A percentile compares a stretch with the other conserved stretches of the same genome.
Evolutionary conservation across 2,797 vertebrate genomes (phyloP).

Genomic region (Selene dorsalis): DNA sequence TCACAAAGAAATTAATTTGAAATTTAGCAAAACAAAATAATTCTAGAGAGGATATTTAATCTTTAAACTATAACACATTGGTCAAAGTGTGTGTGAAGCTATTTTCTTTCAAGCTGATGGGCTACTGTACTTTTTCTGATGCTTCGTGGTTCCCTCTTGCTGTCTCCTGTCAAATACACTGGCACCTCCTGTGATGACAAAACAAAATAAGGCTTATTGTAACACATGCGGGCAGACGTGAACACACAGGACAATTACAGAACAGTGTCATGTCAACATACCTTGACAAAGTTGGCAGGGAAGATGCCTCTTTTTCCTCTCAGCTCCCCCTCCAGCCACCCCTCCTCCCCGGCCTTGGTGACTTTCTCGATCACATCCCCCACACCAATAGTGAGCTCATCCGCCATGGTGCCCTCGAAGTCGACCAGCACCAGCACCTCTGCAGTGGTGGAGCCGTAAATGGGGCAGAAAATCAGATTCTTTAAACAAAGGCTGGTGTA

Average conservation of each 20-base stretch:
- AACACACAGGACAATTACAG: neutral
- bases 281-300: slow-evolving; percentile 87
- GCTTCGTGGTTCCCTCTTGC: slow-evolving; percentile 83
- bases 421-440: slow-evolving; percentile 89
- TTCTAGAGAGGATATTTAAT: too few relatives aligned
- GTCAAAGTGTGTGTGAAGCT: neutral
- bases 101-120: neutral
- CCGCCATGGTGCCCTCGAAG: slow-evolving; percentile 83
- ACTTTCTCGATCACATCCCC: slow-evolving; percentile 89
- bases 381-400: slow-evolving; percentile 84
- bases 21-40: neutral
- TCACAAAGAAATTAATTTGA: neutral
- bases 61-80: neutral
- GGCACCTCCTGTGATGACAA: slow-evolving; percentile 82
- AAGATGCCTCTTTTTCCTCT: slow-evolving; percentile 86
- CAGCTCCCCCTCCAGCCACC: slow-evolving; percentile 90
- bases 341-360: slow-evolving; percentile 78
- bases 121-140: slow-evolving; percentile 78
- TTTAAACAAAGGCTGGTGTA: slow-evolving; percentile 36
- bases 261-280: slow-evolving; percentile 48
- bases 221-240: neutral
- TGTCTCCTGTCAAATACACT: slow-evolving; percentile 78
- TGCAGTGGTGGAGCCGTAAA: slow-evolving; percentile 57
- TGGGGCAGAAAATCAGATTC: slow-evolving; percentile 68
- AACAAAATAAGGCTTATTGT: neutral